Percentiles rank a stretch among this genome's conserved stretches.
Evolutionary conservation across 1,140 invertebrate species (phyloP).

Genomic region (Bilobella aurantiaca): DNA sequence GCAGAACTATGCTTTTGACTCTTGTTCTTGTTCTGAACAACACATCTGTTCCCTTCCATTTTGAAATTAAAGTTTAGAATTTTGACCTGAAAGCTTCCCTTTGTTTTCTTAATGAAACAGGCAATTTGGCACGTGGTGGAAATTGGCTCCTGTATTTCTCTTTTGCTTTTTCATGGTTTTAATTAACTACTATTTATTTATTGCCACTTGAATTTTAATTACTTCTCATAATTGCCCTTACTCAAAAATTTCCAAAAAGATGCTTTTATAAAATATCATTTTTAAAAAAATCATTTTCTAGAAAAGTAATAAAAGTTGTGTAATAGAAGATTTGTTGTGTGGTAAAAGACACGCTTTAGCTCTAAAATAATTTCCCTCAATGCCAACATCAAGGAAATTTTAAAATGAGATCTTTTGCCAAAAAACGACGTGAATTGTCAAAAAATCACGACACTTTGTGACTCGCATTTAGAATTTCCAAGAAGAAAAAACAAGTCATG

Average conservation of each 20-base stretch:
- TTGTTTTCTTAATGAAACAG: constrained; percentile 1
- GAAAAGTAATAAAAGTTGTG: no score
- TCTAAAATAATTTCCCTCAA: background rate
- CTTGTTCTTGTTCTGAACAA: background rate
- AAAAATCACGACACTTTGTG: background rate
- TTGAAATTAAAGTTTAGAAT: background rate
- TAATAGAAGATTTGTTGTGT: background rate
- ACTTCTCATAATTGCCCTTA: no score
- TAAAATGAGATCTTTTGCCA: background rate
- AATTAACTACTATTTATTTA: background rate
- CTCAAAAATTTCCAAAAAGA: no score
- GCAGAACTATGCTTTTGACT: no score
- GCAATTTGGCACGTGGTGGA: background rate
- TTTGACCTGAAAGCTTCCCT: background rate
- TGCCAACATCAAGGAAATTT: background rate
- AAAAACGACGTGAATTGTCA: background rate
- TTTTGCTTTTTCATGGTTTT: no score
- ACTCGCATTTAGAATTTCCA: background rate
- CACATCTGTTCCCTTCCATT: background rate
- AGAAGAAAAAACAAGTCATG: background rate
- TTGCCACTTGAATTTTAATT: background rate
- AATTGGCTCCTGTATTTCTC: background rate
- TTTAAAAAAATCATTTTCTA: background rate
- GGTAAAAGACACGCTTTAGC: background rate
- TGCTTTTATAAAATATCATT: background rate